Conservation (phyloP, 2,797 vertebrate species). For the Mionectes olivaceus region DNA sequence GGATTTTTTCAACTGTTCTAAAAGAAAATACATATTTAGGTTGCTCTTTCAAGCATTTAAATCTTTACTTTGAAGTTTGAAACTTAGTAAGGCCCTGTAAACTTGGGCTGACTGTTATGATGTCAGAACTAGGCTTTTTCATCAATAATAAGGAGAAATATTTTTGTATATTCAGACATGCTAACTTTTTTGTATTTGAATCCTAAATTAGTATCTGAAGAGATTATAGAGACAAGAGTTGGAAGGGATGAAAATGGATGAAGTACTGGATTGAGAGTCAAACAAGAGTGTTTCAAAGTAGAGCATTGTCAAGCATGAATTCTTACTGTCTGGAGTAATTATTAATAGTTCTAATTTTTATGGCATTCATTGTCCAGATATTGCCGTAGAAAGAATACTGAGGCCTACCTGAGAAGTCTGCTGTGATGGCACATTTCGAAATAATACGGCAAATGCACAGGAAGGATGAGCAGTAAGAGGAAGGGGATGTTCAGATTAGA, state of each 20-base stretch:
- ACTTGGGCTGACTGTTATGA: not conserved
- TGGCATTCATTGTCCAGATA: not conserved
- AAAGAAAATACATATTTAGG: not conserved
- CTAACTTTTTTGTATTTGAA: not conserved
- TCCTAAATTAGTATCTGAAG: not conserved
- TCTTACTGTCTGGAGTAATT: not conserved
- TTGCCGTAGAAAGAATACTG: not conserved
- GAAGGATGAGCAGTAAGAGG: not conserved
- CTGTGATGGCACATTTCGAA: not conserved
- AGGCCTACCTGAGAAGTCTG: not conserved
- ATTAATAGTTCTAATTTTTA: not conserved
- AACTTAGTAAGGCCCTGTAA: not conserved
- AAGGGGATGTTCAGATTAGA: not conserved
- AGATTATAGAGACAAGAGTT: not conserved
- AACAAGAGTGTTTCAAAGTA: not conserved
- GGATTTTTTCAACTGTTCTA: not conserved
- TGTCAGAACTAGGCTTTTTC: not conserved
- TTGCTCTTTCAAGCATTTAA: not conserved
- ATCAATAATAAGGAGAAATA: not conserved
- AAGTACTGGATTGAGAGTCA: not conserved
- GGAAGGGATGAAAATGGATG: not conserved
- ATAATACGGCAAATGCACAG: not conserved
- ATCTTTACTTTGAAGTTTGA: not conserved
- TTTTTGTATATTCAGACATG: not conserved
- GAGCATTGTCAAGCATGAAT: not conserved